phyloP scores from a whole-genome alignment of 2,888 invertebrate species.

The Pollenia griseotomentosa region DNA sequence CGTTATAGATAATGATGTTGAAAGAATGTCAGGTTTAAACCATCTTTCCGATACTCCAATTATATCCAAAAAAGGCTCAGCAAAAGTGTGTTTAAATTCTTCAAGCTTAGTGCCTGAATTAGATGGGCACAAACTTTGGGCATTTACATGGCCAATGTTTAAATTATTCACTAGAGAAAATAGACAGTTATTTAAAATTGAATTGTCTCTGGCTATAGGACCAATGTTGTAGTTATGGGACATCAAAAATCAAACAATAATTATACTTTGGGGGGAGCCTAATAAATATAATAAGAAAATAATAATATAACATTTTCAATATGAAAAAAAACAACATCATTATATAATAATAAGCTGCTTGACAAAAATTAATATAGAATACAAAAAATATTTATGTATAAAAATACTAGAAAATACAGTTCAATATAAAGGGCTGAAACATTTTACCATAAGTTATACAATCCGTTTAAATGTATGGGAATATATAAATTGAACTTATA shows the following conservation, averaged over 20 bases:
- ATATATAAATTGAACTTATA: no score
- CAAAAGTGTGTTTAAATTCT: conserved; percentile 1
- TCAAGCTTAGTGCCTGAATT: conserved; percentile 3
- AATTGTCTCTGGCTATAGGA: background rate
- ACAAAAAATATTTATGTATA: no score
- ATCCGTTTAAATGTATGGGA: no score
- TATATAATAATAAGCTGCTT: no score
- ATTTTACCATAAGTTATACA: no score
- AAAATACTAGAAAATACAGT: no score
- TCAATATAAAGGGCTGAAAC: no score
- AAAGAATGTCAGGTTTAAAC: conserved; percentile 6
- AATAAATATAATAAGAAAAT: background rate
- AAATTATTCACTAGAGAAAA: background rate
- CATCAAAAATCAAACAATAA: background rate
- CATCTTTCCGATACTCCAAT: conserved; percentile 14
- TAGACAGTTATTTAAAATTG: background rate
- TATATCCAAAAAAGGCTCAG: background rate
- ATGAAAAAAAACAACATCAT: no score
- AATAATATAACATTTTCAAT: no score
- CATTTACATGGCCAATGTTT: conserved; percentile 6
- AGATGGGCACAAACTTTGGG: conserved; percentile 16
- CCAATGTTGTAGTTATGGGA: background rate
- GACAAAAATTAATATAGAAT: no score
- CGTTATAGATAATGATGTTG: background rate
- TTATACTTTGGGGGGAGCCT: conserved; percentile 1